Evolutionary conservation across 2,888 invertebrate genomes (phyloP), one percentile per base, ranked within the genome.

Genomic region (Leptopilina myrica): DNA sequence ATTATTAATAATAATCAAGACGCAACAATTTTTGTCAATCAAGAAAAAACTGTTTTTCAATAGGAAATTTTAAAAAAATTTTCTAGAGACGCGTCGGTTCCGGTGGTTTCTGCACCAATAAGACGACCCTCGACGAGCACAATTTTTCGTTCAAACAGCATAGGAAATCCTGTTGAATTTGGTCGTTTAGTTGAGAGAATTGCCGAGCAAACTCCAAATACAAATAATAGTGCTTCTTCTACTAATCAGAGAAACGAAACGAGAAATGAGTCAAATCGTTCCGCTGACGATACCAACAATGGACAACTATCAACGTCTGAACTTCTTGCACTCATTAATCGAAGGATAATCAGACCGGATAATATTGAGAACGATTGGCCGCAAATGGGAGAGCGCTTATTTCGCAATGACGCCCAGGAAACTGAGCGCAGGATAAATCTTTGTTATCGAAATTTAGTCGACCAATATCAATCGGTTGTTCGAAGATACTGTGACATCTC

Each of bases 381-480:
- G 4, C 64, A 64, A 43, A 43, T 76, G 43, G 46, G 62, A 5
- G 64, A 76, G 9, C 43, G 64, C 11, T 56, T 73, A 4, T 33
- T 73, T 53, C 73, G 73, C 4, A 73, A 73, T 56, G 53, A 73
- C 53, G 53, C 14, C 49, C 76, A 49, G 8, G 75, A 75, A 78
- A 90, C 92, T 66, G 93, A 93, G 87, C 87, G 93, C 59, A 87
- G 92, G n/a, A 92, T 93, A 69, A 92, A 92, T 12, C 88, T 91
- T 64, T 92, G 92, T 82, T 93, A 93, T 83, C 89, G 92, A 73
- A 92, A 93, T 84, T 90, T 93, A 81, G 92, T 93, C 3, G 92
- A 92, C 79, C 93, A 93, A 83, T 93, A 93, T 84, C 93, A 93
- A 82, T 91, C 92, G 59, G 87, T 93, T 7, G 93, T 93, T 26